Evolutionary conservation across 2,113 vertebrate genomes (phyloP), one percentile per base, ranked within the genome.

Genomic region (Atractosteus spatula): DNA sequence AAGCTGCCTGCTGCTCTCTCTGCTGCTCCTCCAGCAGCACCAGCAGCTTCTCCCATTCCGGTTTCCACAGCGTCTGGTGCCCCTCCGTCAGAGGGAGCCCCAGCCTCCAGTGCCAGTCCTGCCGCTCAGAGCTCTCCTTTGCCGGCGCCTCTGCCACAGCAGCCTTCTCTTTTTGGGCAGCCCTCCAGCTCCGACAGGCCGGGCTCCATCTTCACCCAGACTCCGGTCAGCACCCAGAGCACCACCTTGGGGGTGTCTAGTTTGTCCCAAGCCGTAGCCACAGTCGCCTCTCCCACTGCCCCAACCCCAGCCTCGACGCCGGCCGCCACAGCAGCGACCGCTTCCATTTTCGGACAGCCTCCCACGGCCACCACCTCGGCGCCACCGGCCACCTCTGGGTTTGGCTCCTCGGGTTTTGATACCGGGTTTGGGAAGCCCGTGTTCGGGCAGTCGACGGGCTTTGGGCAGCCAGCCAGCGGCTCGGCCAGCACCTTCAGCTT

Each of bases 371-470:
- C 76, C 42, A 70, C 56, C 0, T 8, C 83, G 0, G 0, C 71
- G 10, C 41, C 82, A 3, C 81, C 87, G 0, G 85, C 85, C 56
- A 72, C 85, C 13, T 73, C 92, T 0, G 91, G 75, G 0, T 95
- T 96, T 7, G 87, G 90, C 42, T 14, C 88, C 2, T 77, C 91
- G 0, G 80, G 83, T 0, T 93, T 93, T 0, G 67, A 87, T 0
- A 70, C 86, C 0, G 87, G 86, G 47, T 98, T 98, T 45, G 92
- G 92, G 2, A 94, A 94, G 66, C 81, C 93, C 0, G 43, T 89
- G 0, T 99, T 98, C 44, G 95, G 94, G 0, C 95, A 96, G 79
- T 67, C 84, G 0, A 83, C 88, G 0, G 82, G 91, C 44, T 97
- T 97, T 0, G 94, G 95, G 54, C 95, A 95, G 72, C 82, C 93